phyloP scores from a whole-genome alignment of 2,888 invertebrate species.

The Caenorhabditis sulstoni region DNA sequence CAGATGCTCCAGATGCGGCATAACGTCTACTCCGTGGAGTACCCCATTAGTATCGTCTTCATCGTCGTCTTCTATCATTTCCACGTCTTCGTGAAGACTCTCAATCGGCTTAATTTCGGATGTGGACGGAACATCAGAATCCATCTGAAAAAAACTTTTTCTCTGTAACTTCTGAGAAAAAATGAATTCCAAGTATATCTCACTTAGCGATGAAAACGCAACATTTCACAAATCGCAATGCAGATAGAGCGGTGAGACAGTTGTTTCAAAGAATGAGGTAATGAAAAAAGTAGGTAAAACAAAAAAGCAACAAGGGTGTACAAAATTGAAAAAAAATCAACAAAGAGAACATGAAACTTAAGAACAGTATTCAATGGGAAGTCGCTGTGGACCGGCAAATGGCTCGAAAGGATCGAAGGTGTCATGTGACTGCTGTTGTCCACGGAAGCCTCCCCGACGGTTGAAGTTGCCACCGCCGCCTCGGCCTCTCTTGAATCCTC shows the following conservation, averaged over 20 bases:
- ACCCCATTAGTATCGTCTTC: conserved; percentile 29
- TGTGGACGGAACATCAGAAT: conserved; percentile 23
- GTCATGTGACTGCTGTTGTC: conserved; percentile 18
- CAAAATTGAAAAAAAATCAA: conserved; percentile 35
- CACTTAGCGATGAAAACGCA: too few relatives aligned
- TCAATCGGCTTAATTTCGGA: conserved; percentile 18
- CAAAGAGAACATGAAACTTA: neutral
- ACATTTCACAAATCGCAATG: too few relatives aligned
- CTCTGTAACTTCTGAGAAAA: too few relatives aligned
- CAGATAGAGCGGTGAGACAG: too few relatives aligned
- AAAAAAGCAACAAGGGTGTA: conserved; percentile 27
- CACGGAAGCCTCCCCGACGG: conserved; percentile 34
- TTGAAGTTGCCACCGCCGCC: conserved; percentile 33
- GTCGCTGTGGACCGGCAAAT: conserved; percentile 61
- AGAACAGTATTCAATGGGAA: conserved; percentile 62
- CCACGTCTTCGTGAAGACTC: conserved; percentile 4
- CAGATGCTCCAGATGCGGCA: conserved; percentile 6
- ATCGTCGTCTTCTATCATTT: conserved; percentile 17
- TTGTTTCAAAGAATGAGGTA: too few relatives aligned
- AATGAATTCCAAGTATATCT: too few relatives aligned
- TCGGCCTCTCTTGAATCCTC: conserved; percentile 46
- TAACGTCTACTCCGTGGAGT: conserved; percentile 36
- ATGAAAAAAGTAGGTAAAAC: neutral
- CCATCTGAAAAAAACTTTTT: too few relatives aligned
- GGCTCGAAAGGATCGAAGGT: conserved; percentile 73